A percentile compares a stretch with the other conserved stretches of the same genome.
Conservation (phyloP, 2,113 vertebrate genomes). For the Myxocyprinus asiaticus region DNA sequence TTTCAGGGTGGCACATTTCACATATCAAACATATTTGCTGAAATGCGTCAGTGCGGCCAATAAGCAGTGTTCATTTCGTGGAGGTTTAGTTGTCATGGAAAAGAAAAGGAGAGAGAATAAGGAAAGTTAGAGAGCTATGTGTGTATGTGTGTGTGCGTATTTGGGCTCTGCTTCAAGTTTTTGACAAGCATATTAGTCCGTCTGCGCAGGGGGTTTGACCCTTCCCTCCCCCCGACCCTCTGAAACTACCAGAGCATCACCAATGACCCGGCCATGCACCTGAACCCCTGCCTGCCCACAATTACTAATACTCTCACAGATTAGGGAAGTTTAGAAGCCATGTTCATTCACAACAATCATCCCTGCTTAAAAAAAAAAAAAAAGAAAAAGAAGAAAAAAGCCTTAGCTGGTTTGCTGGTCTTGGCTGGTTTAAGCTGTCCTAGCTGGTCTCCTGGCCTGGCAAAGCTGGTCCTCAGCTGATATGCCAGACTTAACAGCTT, state of each 20-base stretch:
- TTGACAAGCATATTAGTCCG: slow-evolving; percentile 51
- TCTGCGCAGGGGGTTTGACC: slow-evolving; percentile 40
- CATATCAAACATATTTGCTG: no score
- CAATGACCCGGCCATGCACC: slow-evolving; percentile 56
- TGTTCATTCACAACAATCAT: slow-evolving; percentile 21
- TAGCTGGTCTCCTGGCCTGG: no score
- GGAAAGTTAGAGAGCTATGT: background rate
- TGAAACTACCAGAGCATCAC: slow-evolving; percentile 52
- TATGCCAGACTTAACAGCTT: no score
- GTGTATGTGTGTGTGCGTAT: slow-evolving; percentile 36
- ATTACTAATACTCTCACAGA: slow-evolving; percentile 27
- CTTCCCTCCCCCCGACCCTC: slow-evolving; percentile 29
- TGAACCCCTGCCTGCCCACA: slow-evolving; percentile 26
- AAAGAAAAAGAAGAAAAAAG: no score
- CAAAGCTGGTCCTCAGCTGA: no score
- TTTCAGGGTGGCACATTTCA: no score
- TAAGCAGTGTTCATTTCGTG: background rate
- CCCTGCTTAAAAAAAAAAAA: background rate
- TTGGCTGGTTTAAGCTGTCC: no score
- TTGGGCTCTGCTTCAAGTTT: slow-evolving; percentile 41
- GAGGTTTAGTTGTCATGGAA: background rate
- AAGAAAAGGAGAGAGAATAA: background rate
- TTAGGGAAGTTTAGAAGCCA: slow-evolving; percentile 15
- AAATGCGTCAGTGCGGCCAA: background rate
- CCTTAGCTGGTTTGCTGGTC: no score